Evolutionary conservation across 2,113 vertebrate species (phyloP).

Genomic region (Nesospiza acunhae): DNA sequence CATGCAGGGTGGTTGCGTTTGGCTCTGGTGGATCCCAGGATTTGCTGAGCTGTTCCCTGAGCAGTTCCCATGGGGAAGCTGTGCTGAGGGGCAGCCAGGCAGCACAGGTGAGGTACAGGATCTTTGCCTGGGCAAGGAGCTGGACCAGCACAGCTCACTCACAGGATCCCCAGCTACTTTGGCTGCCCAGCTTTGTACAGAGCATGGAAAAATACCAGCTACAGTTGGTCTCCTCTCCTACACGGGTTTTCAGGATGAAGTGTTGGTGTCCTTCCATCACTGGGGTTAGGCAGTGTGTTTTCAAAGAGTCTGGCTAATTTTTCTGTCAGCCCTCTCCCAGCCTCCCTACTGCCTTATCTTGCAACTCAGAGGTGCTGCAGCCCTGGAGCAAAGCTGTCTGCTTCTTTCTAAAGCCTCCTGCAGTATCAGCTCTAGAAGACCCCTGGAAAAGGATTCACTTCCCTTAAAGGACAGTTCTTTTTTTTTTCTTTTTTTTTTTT

Average conservation of each 20-base stretch:
- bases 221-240: not conserved
- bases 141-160: not conserved
- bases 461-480: not conserved
- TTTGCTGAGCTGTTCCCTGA: not conserved
- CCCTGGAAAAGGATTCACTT: not conserved
- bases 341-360: not conserved
- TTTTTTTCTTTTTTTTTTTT: not conserved
- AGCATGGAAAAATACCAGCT: not conserved
- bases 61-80: not conserved
- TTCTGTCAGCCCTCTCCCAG: not conserved
- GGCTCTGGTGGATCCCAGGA: not conserved
- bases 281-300: not conserved
- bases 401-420: not conserved
- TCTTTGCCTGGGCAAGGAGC: not conserved
- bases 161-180: not conserved
- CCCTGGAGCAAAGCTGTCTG: not conserved
- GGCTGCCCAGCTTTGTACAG: not conserved
- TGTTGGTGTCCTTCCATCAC: not conserved
- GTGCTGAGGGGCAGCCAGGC: not conserved
- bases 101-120: not conserved
- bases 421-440: not conserved
- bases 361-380: not conserved
- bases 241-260: not conserved
- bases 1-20: not conserved
- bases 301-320: not conserved